Base-by-base conservation (phyloP, 2,888 invertebrate species). In the Chrysodeixis includens region DNA sequence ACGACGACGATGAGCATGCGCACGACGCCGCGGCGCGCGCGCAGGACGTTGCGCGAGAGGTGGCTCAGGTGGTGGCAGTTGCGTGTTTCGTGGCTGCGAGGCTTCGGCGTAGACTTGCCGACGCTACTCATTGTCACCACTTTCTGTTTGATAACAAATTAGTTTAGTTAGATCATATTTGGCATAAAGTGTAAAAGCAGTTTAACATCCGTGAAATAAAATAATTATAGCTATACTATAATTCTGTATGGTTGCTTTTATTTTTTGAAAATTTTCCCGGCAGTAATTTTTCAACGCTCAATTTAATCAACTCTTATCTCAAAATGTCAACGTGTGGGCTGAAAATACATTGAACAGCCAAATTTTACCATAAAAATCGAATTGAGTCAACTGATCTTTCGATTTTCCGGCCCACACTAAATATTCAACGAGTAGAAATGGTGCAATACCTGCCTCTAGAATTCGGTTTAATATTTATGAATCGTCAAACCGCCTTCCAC, bases 1-100 rank as follows among this genome's bases (percentile, higher is more conserved):
- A 99, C 98, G 56, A 99, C 97, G 30, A 98, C 97, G 71, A 99
- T 97, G 78, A 99, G 96, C 96, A 99, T 97, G 72, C 98, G 97
- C 78, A 99, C 98, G 56, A 99, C 98, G 56, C 98, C 97, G 35
- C 98, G 96, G 20, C 98, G 96, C 30, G 98, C 98, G 59, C 97
- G 96, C 69, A 98, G 90, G 12, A 97, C 97, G 88, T 97, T 97
- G 81, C 96, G 97, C 57, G 97, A 97, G 56, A 97, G 96, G 77
- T 97, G 96, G 35, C 97, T 96, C 84, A 97, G 95, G 85, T 96
- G 96, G 82, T 96, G 96, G 68, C 96, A 94, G 75, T 93, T 92
- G 64, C 96, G 93, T 10, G 93, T 76, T 73, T 94, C 93, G n/a
- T 93, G 90, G 22, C 86, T 88, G 30, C 93, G 91, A 57, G 84